Base-by-base conservation (phyloP, 2,113 vertebrate species). In the Gila orcuttii region DNA sequence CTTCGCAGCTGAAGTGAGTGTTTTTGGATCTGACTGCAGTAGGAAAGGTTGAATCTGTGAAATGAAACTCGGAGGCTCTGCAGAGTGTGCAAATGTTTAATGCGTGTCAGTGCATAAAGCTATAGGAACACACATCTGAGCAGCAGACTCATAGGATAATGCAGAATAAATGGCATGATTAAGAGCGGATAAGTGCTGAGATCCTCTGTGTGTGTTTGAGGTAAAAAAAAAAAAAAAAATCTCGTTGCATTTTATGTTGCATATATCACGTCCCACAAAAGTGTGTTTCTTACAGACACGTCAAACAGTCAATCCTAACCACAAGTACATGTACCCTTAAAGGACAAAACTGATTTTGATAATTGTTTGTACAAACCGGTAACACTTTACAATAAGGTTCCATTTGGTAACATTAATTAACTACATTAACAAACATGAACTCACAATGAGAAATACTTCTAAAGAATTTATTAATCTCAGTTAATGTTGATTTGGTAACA, bases 21-120 rank as follows among this genome's bases (percentile, higher is more conserved):
- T 84, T n/a, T 64, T 13, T 62, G 71, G 39, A 28, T 75, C 47
- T 75, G 45, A 79, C 50, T 83, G 64, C 23, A 74, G 73, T 23
- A 82, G 57, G 42, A 59, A 86, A 82, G 84, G 74, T 81, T 55
- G 76, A 75, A 82, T 74, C 36, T 82, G 77, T 71, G 80, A 89
- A 88, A 89, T 84, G 76, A 87, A 87, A 87, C 59, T 79, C 39
- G 8, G 19, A 19, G 57, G 60, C 71, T 80, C 33, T 13, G 83
- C 33, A 15, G n/a, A 42, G 80, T 85, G 88, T 85, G 86, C 81
- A 87, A 89, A 89, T 85, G 87, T 91, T 91, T 90, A 90, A 90
- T 89, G 83, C 81, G 52, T 86, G 85, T 79, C 33, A 57, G n/a
- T 52, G 77, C 66, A 57, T 50, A 74, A 73, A 86, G 87, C 86